Percentiles rank a stretch among this genome's conserved stretches.
Evolutionary conservation across 2,113 vertebrate species (phyloP).

Genomic region (Dunckerocampus dactyliophorus): DNA sequence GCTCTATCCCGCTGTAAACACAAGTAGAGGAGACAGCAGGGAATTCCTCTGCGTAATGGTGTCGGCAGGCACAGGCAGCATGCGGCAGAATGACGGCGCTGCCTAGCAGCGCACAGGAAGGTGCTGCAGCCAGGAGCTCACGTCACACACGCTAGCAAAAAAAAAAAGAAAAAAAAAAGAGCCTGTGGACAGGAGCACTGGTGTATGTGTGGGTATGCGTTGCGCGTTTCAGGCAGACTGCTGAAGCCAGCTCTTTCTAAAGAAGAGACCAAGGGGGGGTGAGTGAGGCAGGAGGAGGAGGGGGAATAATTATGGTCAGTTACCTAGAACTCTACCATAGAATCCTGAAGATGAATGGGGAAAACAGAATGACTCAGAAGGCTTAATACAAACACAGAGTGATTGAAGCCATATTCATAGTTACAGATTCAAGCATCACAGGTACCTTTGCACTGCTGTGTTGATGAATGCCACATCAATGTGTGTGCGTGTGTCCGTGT

Average conservation of each 20-base stretch:
- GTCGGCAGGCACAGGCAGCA: constrained; percentile 50
- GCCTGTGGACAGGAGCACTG: constrained; percentile 9
- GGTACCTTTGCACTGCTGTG: neutral
- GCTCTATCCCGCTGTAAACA: constrained; percentile 27
- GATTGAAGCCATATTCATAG: neutral
- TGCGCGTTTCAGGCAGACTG: constrained; percentile 52
- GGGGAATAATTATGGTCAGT: constrained; percentile 20
- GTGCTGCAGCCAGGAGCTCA: constrained; percentile 42
- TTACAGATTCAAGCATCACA: neutral
- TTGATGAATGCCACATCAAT: constrained; percentile 22
- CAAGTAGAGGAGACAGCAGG: constrained; percentile 48
- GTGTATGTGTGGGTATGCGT: constrained; percentile 40
- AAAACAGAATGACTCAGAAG: neutral
- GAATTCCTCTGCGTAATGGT: constrained; percentile 70
- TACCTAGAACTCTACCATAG: constrained; percentile 14
- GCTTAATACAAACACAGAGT: neutral
- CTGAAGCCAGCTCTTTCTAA: constrained; percentile 66
- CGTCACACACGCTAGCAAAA: constrained; percentile 12
- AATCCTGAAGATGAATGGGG: constrained; percentile 21
- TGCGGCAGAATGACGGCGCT: constrained; percentile 63
- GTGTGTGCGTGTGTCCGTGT: constrained; percentile 9
- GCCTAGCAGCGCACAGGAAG: constrained; percentile 53
- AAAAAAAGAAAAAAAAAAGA: too few species aligned
- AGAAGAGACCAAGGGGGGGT: constrained; percentile 11
- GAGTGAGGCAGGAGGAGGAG: neutral